Base-by-base conservation (phyloP, 2,888 invertebrate genomes). In the Lasius fuliginosus region DNA sequence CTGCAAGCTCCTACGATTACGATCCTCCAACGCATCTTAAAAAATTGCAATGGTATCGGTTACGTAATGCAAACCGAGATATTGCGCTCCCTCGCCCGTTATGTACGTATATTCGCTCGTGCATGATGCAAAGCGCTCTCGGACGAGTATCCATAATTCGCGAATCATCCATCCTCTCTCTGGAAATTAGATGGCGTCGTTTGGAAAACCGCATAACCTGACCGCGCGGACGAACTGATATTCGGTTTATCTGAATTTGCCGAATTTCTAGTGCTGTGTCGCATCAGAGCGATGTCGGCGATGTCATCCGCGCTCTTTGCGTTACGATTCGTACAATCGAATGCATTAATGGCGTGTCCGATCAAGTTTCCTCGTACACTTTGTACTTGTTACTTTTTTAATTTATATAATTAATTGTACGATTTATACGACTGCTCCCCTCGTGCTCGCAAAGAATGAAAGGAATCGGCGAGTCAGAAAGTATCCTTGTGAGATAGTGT, bases 111-210 rank as follows among this genome's bases (percentile, higher is more conserved):
- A 76, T 40, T 18, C 79, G 42, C 58, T 15, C n/a, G 56, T 23
- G 58, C 23, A 71, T 60, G 71, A 79, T 71, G 71, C 58, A 60
- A 42, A 49, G 46, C 58, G 60, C 79, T 79, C 60, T 71, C 46
- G 58, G 6, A 46, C 79, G 42, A 60, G 36, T 62, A 79, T 71
- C 60, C 73, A 73, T 79, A 73, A 79, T 73, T 60, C 79, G 73
- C 23, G 73, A 60, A 71, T 73, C 60, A 71, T 60, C 58, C 42
- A 15, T 33, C 33, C 18, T 27, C 18, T 49, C 49, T 49, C 73
- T 60, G 73, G 33, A 73, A 81, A 60, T 79, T 60, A 73, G 46
- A 11, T 71, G 36, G 56, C 71, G 58, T 79, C 33, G 73, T 79
- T 71, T 71, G 58, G 73, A 60, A 79, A 79, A 71, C 58, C 79